Evolutionary conservation across 2,113 vertebrate genomes (phyloP).

Genomic region (Panthera tigris): DNA sequence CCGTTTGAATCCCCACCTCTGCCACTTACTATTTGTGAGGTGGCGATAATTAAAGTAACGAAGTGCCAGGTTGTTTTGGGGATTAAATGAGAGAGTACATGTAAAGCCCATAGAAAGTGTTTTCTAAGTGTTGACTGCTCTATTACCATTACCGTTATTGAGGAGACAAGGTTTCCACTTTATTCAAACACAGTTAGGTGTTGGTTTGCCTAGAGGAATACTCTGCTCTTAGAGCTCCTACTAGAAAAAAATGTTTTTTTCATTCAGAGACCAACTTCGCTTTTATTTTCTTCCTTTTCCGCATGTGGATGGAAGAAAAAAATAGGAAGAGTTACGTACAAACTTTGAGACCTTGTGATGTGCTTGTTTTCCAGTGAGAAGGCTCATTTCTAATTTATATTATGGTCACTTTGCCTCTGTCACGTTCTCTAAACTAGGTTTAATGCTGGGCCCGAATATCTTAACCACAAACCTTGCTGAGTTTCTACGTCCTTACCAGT

Average conservation of each 20-base stretch:
- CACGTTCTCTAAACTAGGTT: not conserved
- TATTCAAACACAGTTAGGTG: too few relatives aligned
- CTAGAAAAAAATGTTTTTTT: not conserved
- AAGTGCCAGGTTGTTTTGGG: not conserved
- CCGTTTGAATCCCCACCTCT: not conserved
- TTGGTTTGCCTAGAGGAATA: not conserved
- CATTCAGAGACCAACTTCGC: not conserved
- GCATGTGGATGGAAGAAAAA: not conserved
- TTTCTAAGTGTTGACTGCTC: not conserved
- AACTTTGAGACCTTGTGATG: slow-evolving; percentile 2
- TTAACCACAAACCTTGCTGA: not conserved
- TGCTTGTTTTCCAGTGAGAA: not conserved
- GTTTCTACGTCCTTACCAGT: not conserved
- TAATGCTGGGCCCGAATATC: not conserved
- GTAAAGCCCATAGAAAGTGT: not conserved
- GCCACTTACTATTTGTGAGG: not conserved
- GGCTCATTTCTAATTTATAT: not conserved
- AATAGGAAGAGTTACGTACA: not conserved
- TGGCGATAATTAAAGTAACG: not conserved
- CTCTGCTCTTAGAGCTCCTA: not conserved
- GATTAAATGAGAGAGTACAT: not conserved
- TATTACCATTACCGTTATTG: not conserved
- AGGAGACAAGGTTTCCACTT: not conserved
- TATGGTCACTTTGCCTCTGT: not conserved
- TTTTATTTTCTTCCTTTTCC: not conserved